These are phyloP conservation scores for Watsonalla binaria DNA, from an alignment of 2,888 invertebrate species.

Conservation along the genomic window DNA sequence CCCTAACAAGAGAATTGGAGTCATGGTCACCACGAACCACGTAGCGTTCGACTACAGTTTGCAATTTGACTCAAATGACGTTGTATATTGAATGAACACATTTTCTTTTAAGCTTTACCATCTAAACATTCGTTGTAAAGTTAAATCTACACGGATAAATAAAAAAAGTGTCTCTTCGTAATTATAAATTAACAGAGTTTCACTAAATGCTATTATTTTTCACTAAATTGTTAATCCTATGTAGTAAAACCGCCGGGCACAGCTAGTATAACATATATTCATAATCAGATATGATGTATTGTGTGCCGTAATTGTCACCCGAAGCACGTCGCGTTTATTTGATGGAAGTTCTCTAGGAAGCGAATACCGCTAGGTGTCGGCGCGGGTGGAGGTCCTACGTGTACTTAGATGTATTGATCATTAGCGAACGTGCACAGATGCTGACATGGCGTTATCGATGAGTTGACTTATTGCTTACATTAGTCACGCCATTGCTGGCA, in stretches of 20 bases:
- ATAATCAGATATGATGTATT: conserved; percentile 37
- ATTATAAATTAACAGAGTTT: too few relatives aligned
- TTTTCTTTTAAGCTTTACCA: not conserved
- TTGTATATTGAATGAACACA: not conserved
- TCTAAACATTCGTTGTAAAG: too few relatives aligned
- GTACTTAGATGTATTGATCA: conserved; percentile 35
- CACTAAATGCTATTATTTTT: too few relatives aligned
- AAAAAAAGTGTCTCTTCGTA: too few relatives aligned
- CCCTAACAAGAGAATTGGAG: conserved; percentile 19
- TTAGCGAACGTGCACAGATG: conserved; percentile 37
- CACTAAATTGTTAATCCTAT: too few relatives aligned
- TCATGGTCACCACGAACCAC: conserved; percentile 29
- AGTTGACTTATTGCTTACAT: conserved; percentile 71
- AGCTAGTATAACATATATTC: conserved; percentile 2
- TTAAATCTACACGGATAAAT: too few relatives aligned
- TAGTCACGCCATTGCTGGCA: conserved; percentile 50
- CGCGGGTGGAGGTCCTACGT: conserved; percentile 5
- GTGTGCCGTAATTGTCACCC: conserved; percentile 35
- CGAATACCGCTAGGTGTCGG: conserved; percentile 8
- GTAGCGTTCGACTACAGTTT: conserved; percentile 21
- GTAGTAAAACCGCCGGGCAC: too few relatives aligned
- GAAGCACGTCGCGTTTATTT: conserved; percentile 32
- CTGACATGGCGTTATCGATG: conserved; percentile 56
- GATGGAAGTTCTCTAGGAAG: conserved; percentile 26
- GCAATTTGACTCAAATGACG: conserved; percentile 12